These are phyloP conservation scores for Nymphalis urticae DNA, from an alignment of 2,888 invertebrate species.

Conservation along the genomic window DNA sequence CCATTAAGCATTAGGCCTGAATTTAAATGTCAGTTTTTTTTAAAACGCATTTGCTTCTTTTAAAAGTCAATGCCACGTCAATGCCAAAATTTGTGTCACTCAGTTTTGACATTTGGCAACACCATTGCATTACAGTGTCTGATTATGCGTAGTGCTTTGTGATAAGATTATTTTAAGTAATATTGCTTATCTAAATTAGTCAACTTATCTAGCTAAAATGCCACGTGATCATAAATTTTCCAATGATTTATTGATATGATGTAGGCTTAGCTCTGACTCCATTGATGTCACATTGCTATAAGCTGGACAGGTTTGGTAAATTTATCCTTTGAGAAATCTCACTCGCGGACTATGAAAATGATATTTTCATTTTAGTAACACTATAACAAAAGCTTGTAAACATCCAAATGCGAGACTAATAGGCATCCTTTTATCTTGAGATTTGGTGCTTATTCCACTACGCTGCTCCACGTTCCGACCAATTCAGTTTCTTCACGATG, in stretches of 20 bases:
- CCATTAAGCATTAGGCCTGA: constrained; percentile 7
- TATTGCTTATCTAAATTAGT: constrained; percentile 6
- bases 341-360: background rate
- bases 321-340: background rate
- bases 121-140: constrained; percentile 16
- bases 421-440: no score
- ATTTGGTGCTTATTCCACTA: no score
- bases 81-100: constrained; percentile 30
- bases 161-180: constrained; percentile 19
- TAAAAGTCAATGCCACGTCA: constrained; percentile 26
- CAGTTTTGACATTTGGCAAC: constrained; percentile 28
- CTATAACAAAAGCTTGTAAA: no score
- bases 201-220: constrained; percentile 1
- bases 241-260: background rate
- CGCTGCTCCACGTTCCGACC: no score
- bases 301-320: background rate
- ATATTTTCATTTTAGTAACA: no score
- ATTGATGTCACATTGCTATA: background rate
- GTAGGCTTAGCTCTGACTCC: background rate
- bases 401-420: no score
- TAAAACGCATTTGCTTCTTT: constrained; percentile 12
- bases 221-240: background rate
- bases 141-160: constrained; percentile 22
- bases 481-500: no score
- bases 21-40: constrained; percentile 18